Evolutionary conservation across 2,888 invertebrate genomes (phyloP).

Genomic region (Chalcosyrphus nemorum): DNA sequence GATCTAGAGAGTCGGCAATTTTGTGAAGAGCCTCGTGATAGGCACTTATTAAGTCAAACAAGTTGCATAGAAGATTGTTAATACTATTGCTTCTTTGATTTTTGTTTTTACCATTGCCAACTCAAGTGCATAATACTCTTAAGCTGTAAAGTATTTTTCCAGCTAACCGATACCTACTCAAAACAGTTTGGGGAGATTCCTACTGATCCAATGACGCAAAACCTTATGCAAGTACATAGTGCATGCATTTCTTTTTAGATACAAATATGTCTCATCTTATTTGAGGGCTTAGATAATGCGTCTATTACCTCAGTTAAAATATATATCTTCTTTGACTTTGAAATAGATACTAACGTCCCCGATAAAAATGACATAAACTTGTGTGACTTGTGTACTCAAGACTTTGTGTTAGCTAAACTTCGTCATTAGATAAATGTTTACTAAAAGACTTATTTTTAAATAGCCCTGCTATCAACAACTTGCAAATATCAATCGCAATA

Average conservation of each 20-base stretch:
- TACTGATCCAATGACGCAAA: background rate
- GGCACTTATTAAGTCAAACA: background rate
- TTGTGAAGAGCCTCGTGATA: background rate
- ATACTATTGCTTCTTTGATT: background rate
- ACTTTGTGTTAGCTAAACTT: background rate
- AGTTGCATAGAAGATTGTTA: conserved; percentile 13
- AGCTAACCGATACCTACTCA: background rate
- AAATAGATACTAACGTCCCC: background rate
- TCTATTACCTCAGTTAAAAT: background rate
- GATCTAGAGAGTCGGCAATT: background rate
- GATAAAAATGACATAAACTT: background rate
- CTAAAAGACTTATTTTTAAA: conserved; percentile 1
- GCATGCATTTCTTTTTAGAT: too few relatives aligned
- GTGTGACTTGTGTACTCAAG: background rate
- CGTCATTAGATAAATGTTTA: conserved; percentile 17
- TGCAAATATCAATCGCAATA: conserved; percentile 2
- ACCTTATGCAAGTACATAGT: background rate
- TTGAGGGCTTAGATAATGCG: background rate
- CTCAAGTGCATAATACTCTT: background rate
- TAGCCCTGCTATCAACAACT: conserved; percentile 4
- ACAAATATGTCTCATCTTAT: too few relatives aligned
- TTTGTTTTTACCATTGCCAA: background rate
- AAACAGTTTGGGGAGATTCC: background rate
- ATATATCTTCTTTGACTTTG: background rate
- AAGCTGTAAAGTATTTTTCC: background rate